Evolutionary conservation across 2,888 invertebrate species (phyloP).

Genomic region (Chelonus formosanus): DNA sequence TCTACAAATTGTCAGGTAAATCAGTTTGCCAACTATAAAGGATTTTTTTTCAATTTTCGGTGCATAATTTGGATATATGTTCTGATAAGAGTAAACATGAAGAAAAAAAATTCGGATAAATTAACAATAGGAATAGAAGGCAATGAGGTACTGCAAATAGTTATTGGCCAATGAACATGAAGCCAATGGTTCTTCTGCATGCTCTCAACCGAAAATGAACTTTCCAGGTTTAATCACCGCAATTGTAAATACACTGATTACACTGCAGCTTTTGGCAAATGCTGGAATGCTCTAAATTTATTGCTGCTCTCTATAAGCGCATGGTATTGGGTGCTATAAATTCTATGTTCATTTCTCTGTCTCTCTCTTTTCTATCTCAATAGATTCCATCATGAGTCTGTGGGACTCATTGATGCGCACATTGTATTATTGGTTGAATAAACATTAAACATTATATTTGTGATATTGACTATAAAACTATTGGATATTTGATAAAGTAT

Average conservation of each 20-base stretch:
- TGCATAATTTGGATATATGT: too few species aligned
- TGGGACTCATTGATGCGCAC: slow-evolving; percentile 9
- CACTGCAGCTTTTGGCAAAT: slow-evolving; percentile 31
- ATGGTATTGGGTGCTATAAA: slow-evolving; percentile 1
- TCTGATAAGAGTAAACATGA: too few species aligned
- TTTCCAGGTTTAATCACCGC: slow-evolving; percentile 33
- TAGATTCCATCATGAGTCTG: slow-evolving; percentile 10
- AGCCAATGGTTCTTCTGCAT: slow-evolving; percentile 18
- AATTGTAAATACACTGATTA: slow-evolving; percentile 33
- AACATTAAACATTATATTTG: slow-evolving; percentile 9
- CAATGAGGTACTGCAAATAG: slow-evolving; percentile 1
- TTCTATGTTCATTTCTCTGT: slow-evolving; percentile 4
- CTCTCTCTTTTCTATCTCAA: slow-evolving; percentile 8
- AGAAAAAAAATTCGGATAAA: background rate
- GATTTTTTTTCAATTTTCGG: too few species aligned
- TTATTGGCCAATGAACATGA: slow-evolving; percentile 7
- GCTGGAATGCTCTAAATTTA: slow-evolving; percentile 27
- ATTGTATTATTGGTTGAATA: slow-evolving; percentile 20
- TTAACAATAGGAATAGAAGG: background rate
- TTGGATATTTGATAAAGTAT: background rate
- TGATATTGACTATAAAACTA: slow-evolving; percentile 13
- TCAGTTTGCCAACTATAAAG: too few species aligned
- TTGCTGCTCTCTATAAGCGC: slow-evolving; percentile 17
- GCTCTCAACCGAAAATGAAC: slow-evolving; percentile 25
- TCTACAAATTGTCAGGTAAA: too few species aligned